These are phyloP conservation scores for Diploscapter pachys DNA, from an alignment of 1,140 invertebrate species.

Conservation along the genomic window DNA sequence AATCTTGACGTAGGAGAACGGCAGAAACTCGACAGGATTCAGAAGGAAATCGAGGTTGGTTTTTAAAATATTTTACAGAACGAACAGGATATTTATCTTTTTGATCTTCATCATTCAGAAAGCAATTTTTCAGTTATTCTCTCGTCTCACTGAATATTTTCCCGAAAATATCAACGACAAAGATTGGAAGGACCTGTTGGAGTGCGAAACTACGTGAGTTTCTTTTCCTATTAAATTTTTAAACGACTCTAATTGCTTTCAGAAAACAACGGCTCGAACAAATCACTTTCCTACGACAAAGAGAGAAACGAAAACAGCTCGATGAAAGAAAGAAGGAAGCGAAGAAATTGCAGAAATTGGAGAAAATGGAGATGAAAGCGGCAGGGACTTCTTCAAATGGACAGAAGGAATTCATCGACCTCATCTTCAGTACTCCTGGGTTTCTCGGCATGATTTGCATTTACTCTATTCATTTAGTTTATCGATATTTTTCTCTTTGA, in stretches of 20 bases:
- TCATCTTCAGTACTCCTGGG: no score
- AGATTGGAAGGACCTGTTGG: conserved; percentile 23
- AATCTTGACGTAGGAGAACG: conserved; percentile 10
- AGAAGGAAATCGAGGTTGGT: conserved; percentile 41
- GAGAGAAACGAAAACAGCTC: conserved; percentile 10
- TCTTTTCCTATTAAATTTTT: no score
- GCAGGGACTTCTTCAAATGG: neutral
- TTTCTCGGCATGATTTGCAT: no score
- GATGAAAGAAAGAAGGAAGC: conserved; percentile 14
- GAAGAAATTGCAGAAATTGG: conserved; percentile 7
- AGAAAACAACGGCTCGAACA: conserved; percentile 35
- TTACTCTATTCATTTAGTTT: no score
- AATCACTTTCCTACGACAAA: conserved; percentile 31
- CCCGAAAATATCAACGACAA: conserved; percentile 20
- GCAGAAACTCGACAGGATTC: conserved; percentile 28
- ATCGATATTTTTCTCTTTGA: neutral
- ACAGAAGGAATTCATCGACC: no score
- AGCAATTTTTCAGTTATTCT: conserved; percentile 31
- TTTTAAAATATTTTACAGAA: neutral
- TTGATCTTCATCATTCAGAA: no score
- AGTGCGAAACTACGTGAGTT: neutral
- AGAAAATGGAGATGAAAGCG: neutral
- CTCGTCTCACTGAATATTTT: conserved; percentile 23
- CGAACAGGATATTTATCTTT: no score
- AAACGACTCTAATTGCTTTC: no score